A percentile compares a stretch with the other conserved stretches of the same genome.
These are phyloP conservation scores for Athene cunicularia DNA, from an alignment of 2,113 vertebrate species.

Conservation along the genomic window DNA sequence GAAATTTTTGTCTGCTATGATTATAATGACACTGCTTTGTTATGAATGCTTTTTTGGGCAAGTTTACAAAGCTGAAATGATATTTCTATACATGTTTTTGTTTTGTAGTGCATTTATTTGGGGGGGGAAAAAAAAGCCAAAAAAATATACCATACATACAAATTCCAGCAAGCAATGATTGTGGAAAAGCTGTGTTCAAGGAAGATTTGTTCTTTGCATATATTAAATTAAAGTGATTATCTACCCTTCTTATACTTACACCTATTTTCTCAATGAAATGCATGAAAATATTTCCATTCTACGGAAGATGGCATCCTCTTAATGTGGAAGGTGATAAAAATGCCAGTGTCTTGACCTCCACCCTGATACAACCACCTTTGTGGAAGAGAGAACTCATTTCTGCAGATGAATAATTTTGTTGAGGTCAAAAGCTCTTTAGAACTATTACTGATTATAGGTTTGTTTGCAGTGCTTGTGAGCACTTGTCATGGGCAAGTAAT, in stretches of 20 bases:
- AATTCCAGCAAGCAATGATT: not conserved
- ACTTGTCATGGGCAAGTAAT: not conserved
- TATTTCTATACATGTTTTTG: not conserved
- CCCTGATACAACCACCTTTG: not conserved
- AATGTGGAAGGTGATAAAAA: not conserved
- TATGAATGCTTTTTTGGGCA: constrained; percentile 43
- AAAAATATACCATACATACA: not conserved
- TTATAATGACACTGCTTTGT: constrained; percentile 29
- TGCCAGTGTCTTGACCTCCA: not conserved
- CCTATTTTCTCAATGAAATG: not conserved
- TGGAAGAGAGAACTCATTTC: not conserved
- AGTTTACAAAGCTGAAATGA: constrained; percentile 36
- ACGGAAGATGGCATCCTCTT: not conserved
- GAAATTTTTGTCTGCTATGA: not conserved
- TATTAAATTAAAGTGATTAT: not conserved
- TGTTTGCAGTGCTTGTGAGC: not conserved
- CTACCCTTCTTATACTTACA: not conserved
- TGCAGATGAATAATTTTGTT: not conserved
- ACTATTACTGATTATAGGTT: not conserved
- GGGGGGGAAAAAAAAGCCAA: rapidly evolving
- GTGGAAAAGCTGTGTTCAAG: not conserved
- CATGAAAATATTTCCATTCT: not conserved
- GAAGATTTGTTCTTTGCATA: not conserved
- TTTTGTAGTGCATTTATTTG: not conserved
- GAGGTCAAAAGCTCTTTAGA: not conserved